Percentiles rank a stretch among this genome's conserved stretches.
These are phyloP conservation scores for Gobius niger DNA, from an alignment of 2,113 vertebrate genomes.

Conservation along the genomic window DNA sequence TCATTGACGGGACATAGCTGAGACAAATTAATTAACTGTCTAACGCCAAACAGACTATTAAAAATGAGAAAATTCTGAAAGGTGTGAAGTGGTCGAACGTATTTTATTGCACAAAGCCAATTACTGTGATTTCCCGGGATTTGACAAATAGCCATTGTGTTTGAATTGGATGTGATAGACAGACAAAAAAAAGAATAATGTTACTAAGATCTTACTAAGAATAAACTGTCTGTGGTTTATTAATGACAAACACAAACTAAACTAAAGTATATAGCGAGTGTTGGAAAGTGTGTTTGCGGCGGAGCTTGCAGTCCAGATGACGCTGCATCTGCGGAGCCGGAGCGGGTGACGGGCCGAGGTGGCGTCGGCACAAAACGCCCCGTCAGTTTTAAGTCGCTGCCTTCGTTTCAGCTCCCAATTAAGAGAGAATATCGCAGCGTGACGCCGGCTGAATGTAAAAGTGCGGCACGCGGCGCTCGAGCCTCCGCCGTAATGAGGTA, in stretches of 20 bases:
- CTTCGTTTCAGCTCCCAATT: constrained; percentile 40
- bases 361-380: constrained; percentile 4
- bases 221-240: too few relatives aligned
- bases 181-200: too few relatives aligned
- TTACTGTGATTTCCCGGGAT: too few relatives aligned
- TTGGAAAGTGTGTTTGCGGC: background rate
- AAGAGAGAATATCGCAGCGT: constrained; percentile 21
- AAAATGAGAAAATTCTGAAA: background rate
- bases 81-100: background rate
- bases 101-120: too few relatives aligned
- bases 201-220: too few relatives aligned
- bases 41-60: background rate
- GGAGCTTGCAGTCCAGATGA: constrained; percentile 7
- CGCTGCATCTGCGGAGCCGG: background rate
- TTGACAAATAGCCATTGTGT: too few relatives aligned
- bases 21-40: background rate
- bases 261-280: too few relatives aligned
- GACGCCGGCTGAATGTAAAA: constrained; percentile 20
- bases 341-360: constrained; percentile 24
- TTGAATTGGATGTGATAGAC: too few relatives aligned
- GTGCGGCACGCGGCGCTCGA: background rate
- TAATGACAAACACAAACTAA: too few relatives aligned
- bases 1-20: background rate
- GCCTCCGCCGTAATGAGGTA: constrained; percentile 4
- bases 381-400: constrained; percentile 24